Conservation (phyloP, 2,888 invertebrate species). For the Lasioglossum morio region DNA sequence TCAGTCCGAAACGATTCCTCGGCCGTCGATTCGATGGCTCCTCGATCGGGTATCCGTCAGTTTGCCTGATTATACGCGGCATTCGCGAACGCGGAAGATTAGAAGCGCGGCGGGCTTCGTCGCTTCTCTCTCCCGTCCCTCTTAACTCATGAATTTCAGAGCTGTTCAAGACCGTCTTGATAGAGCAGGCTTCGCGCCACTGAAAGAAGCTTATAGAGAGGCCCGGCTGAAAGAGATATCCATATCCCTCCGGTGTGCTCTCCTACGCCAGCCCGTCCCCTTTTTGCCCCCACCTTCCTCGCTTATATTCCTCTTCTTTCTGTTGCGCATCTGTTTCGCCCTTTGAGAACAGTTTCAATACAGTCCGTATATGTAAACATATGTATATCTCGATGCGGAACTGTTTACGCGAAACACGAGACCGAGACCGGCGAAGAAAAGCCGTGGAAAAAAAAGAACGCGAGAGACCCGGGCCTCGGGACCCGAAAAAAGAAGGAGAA, state of each 20-base stretch:
- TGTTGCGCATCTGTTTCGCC: slow-evolving; percentile 48
- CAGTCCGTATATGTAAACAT: slow-evolving; percentile 30
- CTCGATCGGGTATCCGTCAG: neutral
- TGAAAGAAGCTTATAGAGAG: slow-evolving; percentile 58
- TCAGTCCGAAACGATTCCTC: slow-evolving; percentile 5
- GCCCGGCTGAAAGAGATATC: slow-evolving; percentile 21
- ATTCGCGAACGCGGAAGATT: slow-evolving; percentile 17
- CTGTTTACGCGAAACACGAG: slow-evolving; percentile 34
- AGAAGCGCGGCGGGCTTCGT: slow-evolving; percentile 19
- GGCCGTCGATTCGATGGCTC: slow-evolving; percentile 3
- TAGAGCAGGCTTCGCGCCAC: slow-evolving; percentile 43
- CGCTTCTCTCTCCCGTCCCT: neutral
- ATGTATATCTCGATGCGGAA: slow-evolving; percentile 38
- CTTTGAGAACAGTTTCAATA: slow-evolving; percentile 56
- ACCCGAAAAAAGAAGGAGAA: neutral
- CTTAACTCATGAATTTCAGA: slow-evolving; percentile 63
- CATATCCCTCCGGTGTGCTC: neutral
- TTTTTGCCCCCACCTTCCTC: neutral
- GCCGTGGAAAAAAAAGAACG: neutral
- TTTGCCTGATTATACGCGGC: slow-evolving; percentile 6
- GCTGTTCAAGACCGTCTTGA: slow-evolving; percentile 60
- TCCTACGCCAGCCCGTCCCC: neutral
- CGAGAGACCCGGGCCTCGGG: slow-evolving; percentile 2
- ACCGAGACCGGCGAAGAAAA: neutral
- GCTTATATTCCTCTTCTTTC: slow-evolving; percentile 28